Percentiles rank a stretch among this genome's conserved stretches.
phyloP scores from a whole-genome alignment of 2,888 invertebrate genomes.

The Rotaria macrura region DNA sequence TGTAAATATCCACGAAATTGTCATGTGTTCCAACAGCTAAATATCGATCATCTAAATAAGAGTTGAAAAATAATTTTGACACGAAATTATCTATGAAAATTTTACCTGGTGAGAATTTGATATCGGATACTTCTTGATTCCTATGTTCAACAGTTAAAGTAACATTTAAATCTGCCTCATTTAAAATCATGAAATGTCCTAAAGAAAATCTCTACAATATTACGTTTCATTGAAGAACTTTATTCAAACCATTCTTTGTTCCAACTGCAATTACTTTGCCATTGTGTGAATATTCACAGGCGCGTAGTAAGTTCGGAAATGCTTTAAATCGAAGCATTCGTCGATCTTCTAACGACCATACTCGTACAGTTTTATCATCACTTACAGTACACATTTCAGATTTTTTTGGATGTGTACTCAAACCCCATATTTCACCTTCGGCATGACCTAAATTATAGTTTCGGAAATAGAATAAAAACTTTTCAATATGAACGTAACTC shows the following conservation, averaged over 20 bases:
- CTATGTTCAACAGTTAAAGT: slow-evolving; percentile 48
- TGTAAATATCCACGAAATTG: slow-evolving; percentile 52
- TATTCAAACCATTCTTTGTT: slow-evolving; percentile 47
- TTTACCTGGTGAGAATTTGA: slow-evolving; percentile 50
- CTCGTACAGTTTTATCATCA: slow-evolving; percentile 48
- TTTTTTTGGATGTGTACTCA: slow-evolving; percentile 47
- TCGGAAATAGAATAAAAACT: background rate
- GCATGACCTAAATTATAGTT: slow-evolving; percentile 41
- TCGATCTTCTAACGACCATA: slow-evolving; percentile 46
- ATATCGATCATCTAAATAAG: slow-evolving; percentile 37
- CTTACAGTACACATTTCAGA: slow-evolving; percentile 47
- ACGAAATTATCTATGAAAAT: background rate
- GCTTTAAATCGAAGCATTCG: slow-evolving; percentile 43
- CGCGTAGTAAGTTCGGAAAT: slow-evolving; percentile 45
- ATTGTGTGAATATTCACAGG: slow-evolving; percentile 48
- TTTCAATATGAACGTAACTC: no score
- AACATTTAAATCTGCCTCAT: slow-evolving; percentile 40
- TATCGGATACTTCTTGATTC: slow-evolving; percentile 50
- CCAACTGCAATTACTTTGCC: slow-evolving; percentile 49
- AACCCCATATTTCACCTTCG: slow-evolving; percentile 51
- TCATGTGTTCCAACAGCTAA: slow-evolving; percentile 51
- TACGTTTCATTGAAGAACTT: no score
- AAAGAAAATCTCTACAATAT: background rate
- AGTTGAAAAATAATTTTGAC: background rate
- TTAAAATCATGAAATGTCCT: slow-evolving; percentile 19